phyloP scores from a whole-genome alignment of 2,113 vertebrate species.

The Oncorhynchus keta region DNA sequence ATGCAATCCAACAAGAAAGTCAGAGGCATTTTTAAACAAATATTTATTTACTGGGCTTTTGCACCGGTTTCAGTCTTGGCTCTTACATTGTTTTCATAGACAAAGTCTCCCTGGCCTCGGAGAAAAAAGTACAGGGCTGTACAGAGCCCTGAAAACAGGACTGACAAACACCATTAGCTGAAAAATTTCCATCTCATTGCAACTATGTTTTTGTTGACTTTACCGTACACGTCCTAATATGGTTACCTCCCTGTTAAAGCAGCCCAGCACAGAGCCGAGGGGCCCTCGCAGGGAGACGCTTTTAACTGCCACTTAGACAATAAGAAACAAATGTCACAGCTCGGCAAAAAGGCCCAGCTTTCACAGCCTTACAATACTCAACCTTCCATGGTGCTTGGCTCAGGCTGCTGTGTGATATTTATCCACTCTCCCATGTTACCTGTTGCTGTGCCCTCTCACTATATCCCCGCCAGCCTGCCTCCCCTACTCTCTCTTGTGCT shows the following conservation, averaged over 20 bases:
- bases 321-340: slow-evolving; percentile 91
- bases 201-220: slow-evolving; percentile 99
- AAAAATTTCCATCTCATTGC: slow-evolving; percentile 91
- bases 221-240: slow-evolving; percentile 96
- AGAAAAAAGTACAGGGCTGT: slow-evolving; percentile 65
- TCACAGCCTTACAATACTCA: slow-evolving; percentile 74
- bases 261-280: slow-evolving; percentile 73
- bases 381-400: slow-evolving; percentile 62
- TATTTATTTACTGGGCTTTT: slow-evolving; percentile 66
- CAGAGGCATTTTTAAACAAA: slow-evolving; percentile 53
- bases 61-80: slow-evolving; percentile 73
- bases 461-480: background rate
- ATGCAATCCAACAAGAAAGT: slow-evolving; percentile 65
- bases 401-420: slow-evolving; percentile 58
- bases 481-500: background rate
- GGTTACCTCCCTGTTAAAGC: slow-evolving; percentile 88
- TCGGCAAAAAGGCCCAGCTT: slow-evolving; percentile 79
- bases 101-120: slow-evolving; percentile 68
- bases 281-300: slow-evolving; percentile 82
- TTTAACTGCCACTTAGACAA: slow-evolving; percentile 87
- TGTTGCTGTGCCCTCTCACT: slow-evolving; percentile 13
- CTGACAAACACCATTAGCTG: slow-evolving; percentile 88
- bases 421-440: slow-evolving; percentile 48
- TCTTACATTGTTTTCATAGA: slow-evolving; percentile 70
- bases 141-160: slow-evolving; percentile 77